These are phyloP conservation scores for Uloborus plumipes DNA, from an alignment of 2,888 invertebrate genomes.

Conservation along the genomic window DNA sequence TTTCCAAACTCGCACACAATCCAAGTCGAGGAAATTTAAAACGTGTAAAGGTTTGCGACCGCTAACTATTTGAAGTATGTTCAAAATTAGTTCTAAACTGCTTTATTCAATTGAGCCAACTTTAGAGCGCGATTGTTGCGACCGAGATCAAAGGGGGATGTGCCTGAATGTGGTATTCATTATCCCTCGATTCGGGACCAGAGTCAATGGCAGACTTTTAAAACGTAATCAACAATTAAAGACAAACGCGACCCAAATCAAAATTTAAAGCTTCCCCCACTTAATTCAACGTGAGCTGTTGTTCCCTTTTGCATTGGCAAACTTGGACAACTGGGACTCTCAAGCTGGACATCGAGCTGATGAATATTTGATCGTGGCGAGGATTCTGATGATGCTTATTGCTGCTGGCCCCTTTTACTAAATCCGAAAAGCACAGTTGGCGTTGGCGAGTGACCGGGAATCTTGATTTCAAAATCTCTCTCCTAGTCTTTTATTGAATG, in stretches of 20 bases:
- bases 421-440: constrained; percentile 35
- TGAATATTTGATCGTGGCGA: constrained; percentile 51
- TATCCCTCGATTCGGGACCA: background rate
- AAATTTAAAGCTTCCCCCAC: constrained; percentile 52
- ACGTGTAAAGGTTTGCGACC: too few species aligned
- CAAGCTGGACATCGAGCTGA: constrained; percentile 16
- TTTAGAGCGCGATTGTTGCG: constrained; percentile 36
- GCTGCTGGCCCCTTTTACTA: background rate
- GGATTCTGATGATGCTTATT: constrained; percentile 20
- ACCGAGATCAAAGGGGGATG: constrained; percentile 38
- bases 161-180: background rate
- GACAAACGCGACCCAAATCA: constrained; percentile 50
- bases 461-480: too few species aligned
- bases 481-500: too few species aligned
- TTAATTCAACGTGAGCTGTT: constrained; percentile 48
- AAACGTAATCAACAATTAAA: constrained; percentile 63
- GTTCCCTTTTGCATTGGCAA: constrained; percentile 58
- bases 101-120: constrained; percentile 50
- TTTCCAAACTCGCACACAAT: too few species aligned
- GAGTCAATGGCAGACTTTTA: constrained; percentile 34
- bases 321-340: constrained; percentile 46
- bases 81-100: background rate
- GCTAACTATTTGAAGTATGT: too few species aligned
- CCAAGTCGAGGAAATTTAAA: too few species aligned
- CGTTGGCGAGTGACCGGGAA: background rate